Evolutionary conservation across 2,113 vertebrate species (phyloP).

Genomic region (Plecotus auritus): DNA sequence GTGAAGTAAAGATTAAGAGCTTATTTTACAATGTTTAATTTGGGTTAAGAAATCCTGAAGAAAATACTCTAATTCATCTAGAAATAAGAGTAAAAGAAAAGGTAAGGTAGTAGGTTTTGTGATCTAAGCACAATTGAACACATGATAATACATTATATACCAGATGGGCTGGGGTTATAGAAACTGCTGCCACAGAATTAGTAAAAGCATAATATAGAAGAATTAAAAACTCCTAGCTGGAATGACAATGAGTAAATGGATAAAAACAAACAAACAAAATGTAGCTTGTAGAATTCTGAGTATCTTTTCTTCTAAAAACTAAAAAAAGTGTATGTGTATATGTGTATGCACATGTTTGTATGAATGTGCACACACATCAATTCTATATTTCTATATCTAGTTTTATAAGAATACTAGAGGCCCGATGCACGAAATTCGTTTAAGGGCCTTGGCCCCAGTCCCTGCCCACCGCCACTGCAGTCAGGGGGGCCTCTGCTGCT

Average conservation of each 20-base stretch:
- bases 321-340: background rate
- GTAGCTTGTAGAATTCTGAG: background rate
- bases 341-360: background rate
- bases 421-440: too few species aligned
- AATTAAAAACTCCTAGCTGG: background rate
- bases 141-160: background rate
- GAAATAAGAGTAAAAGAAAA: background rate
- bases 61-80: background rate
- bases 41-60: background rate
- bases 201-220: background rate
- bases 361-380: background rate
- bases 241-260: background rate
- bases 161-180: background rate
- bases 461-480: too few species aligned
- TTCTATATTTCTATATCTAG: background rate
- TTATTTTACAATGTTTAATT: background rate
- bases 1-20: background rate
- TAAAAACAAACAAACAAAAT: background rate
- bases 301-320: background rate
- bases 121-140: background rate
- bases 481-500: too few species aligned
- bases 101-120: background rate
- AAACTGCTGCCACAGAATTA: background rate
- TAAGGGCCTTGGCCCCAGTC: too few species aligned
- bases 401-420: background rate